Evolutionary conservation across 1,140 invertebrate genomes (phyloP).

Genomic region (Trichomalopsis sarcophagae): DNA sequence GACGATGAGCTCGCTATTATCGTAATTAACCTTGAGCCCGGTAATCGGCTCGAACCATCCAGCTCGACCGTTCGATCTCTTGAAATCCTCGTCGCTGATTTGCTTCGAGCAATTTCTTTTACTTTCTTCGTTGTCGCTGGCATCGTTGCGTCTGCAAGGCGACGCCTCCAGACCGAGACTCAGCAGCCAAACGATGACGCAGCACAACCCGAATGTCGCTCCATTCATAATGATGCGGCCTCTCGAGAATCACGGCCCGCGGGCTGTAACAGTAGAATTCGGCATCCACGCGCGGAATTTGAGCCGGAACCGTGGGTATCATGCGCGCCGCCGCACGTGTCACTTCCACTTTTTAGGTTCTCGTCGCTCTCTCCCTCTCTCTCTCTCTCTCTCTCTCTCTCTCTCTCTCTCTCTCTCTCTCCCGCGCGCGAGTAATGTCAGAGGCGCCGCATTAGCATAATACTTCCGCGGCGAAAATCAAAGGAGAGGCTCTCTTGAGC

Average conservation of each 20-base stretch:
- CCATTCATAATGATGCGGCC: constrained; percentile 28
- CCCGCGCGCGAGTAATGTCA: background rate
- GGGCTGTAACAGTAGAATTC: constrained; percentile 4
- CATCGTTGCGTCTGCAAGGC: background rate
- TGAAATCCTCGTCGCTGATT: background rate
- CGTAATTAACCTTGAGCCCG: constrained; percentile 21
- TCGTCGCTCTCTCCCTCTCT: background rate
- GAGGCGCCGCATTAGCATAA: background rate
- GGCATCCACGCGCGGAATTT: constrained; percentile 10
- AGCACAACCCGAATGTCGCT: constrained; percentile 14
- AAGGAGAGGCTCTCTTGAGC: background rate
- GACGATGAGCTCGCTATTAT: background rate
- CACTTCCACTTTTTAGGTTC: background rate
- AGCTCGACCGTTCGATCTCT: background rate
- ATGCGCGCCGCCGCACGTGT: background rate
- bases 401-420: too few relatives aligned
- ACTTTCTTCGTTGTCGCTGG: background rate
- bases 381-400: too few relatives aligned
- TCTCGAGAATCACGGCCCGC: background rate
- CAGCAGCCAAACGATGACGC: background rate
- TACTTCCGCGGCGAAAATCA: background rate
- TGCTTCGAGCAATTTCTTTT: background rate
- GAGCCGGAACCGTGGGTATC: background rate
- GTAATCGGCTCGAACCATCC: constrained; percentile 5
- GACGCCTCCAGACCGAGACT: background rate